These are phyloP conservation scores for Hiodon alosoides DNA, from an alignment of 2,113 vertebrate genomes.

Conservation along the genomic window DNA sequence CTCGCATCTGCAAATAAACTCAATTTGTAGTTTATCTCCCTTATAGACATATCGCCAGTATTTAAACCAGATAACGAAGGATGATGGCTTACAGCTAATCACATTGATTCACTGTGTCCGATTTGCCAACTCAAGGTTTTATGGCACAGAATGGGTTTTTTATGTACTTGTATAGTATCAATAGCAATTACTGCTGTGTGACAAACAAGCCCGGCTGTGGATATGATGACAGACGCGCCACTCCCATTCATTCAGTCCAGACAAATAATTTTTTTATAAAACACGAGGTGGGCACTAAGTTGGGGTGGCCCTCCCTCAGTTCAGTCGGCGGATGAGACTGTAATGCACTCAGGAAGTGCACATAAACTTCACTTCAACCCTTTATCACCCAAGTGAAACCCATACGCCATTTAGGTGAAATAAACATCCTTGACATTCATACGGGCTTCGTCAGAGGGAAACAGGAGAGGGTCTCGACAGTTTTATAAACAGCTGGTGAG, in stretches of 20 bases:
- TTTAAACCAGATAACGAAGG: no score
- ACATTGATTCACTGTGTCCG: neutral
- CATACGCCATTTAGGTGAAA: constrained; percentile 29
- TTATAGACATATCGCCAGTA: no score
- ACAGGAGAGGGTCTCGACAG: constrained; percentile 16
- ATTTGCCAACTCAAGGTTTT: neutral
- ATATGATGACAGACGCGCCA: neutral
- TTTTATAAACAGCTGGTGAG: constrained; percentile 28
- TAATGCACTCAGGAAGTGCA: constrained; percentile 43
- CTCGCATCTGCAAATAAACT: neutral
- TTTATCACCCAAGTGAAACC: constrained; percentile 32
- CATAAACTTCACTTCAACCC: constrained; percentile 36
- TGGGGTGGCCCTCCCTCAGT: neutral
- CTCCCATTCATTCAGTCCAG: neutral
- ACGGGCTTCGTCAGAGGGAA: constrained; percentile 28
- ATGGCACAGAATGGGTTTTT: constrained; percentile 1
- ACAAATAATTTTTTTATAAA: constrained; percentile 24
- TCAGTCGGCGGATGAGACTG: constrained; percentile 36
- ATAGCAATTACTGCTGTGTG: neutral
- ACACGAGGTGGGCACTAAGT: constrained; percentile 36
- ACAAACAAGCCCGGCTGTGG: neutral
- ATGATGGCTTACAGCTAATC: neutral
- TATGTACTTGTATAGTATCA: neutral
- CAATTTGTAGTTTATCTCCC: neutral
- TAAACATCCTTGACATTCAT: constrained; percentile 36